Evolutionary conservation across 53 echinoderm and acorn worm species (phyloP).

Genomic region (Astropecten irregularis): DNA sequence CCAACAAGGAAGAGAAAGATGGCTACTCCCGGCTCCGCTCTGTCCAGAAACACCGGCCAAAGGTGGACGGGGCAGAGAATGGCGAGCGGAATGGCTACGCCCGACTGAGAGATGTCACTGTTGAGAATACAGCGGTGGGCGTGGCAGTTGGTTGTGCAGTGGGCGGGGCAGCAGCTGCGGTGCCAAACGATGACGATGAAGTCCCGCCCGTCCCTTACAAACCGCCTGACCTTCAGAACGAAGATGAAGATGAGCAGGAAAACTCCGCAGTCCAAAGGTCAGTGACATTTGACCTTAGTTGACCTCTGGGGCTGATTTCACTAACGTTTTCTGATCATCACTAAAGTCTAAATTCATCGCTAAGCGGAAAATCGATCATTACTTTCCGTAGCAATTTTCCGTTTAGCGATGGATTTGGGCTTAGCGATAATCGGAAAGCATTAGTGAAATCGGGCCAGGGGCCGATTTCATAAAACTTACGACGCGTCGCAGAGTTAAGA

Average conservation of each 20-base stretch:
- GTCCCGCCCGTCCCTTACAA: constrained; percentile 60
- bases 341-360: too few relatives aligned
- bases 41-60: background rate
- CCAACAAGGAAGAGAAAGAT: constrained; percentile 37
- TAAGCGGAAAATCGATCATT: too few relatives aligned
- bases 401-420: too few relatives aligned
- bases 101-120: constrained; percentile 59
- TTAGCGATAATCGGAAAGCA: too few relatives aligned
- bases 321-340: too few relatives aligned
- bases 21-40: constrained; percentile 18
- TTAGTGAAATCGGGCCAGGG: too few relatives aligned
- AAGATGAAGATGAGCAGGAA: constrained; percentile 7
- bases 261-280: constrained; percentile 12
- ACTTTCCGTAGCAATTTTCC: too few relatives aligned
- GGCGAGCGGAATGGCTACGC: constrained; percentile 69
- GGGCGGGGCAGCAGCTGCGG: background rate
- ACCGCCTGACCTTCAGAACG: constrained; percentile 62
- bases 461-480: too few relatives aligned
- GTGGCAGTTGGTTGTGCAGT: constrained; percentile 14
- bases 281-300: background rate
- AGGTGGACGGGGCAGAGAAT: constrained; percentile 1
- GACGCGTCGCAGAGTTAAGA: too few relatives aligned
- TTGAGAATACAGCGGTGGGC: constrained; percentile 27
- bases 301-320: too few relatives aligned
- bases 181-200: constrained; percentile 41